These are phyloP conservation scores for Morone saxatilis DNA, from an alignment of 2,113 vertebrate species.

Conservation along the genomic window DNA sequence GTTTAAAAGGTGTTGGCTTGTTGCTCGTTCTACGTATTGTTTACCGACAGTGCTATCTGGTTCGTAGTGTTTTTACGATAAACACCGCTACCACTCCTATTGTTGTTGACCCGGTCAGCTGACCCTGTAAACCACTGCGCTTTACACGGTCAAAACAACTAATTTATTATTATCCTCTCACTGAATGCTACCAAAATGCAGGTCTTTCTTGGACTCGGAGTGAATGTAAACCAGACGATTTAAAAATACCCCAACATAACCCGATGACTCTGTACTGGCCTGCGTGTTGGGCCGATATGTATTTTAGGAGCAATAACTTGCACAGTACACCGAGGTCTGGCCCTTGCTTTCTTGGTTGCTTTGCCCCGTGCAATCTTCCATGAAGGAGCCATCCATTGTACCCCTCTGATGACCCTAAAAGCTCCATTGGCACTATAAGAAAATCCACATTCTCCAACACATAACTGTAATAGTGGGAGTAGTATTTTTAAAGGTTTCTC, in stretches of 20 bases:
- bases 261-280: not conserved
- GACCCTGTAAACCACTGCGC: too few species aligned
- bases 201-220: not conserved
- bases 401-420: not conserved
- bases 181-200: not conserved
- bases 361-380: not conserved
- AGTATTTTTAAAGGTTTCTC: too few species aligned
- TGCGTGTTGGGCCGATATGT: too few species aligned
- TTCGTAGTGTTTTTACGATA: too few species aligned
- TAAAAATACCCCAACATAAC: not conserved
- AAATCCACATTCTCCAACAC: not conserved
- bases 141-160: too few species aligned
- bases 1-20: too few species aligned
- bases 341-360: not conserved
- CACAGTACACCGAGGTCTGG: not conserved
- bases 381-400: not conserved
- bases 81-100: too few species aligned
- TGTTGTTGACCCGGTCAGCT: too few species aligned
- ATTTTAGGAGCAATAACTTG: not conserved
- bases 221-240: not conserved
- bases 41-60: too few species aligned
- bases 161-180: not conserved
- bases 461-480: not conserved
- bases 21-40: too few species aligned
- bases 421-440: not conserved